Base-by-base conservation (phyloP, 2,113 vertebrate species). In the Paraplagusia blochii region DNA sequence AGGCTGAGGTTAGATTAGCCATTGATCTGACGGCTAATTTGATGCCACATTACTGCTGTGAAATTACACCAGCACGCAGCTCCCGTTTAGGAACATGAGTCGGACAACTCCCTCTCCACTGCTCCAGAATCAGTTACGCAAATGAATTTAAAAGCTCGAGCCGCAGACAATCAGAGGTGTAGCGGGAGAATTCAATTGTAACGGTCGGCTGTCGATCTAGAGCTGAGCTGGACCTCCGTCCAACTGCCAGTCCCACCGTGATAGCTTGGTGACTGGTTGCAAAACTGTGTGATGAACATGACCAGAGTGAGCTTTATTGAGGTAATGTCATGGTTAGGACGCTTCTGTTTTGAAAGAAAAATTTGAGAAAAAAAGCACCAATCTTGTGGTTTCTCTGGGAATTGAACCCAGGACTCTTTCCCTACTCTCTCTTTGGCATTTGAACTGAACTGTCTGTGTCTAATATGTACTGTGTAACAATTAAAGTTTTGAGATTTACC, bases 21-120 rank as follows among this genome's bases (percentile, higher is more conserved):
- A 63, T 76, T 86, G 82, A 86, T 83, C 79, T 87, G 80, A 86
- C 84, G 85, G 79, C 77, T 85, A 78, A 90, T 85, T 87, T 86
- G 80, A 86, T 85, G 80, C 70, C 64, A 80, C 69, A 81, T 89
- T 87, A 85, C 66, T 75, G 77, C 81, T 83, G 79, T 69, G 82
- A 87, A 89, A 88, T 86, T 72, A 74, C 80, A 74, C 53, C 59
- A 65, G 61, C 74, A 66, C 57, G 53, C 10, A 63, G 65, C 61
- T 78, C 52, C 58, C 69, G 48, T 81, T 74, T 65, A 74, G 76
- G 54, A 56, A 53, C 60, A 63, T 12, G 52, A 63, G 68, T 65
- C 10, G 72, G 80, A 84, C 79, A 52, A 70, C 62, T 64, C 69
- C 54, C 69, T 65, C 65, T 56, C 48, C 64, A 62, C 76, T 76